Base-by-base conservation (phyloP, 2,797 vertebrate species). In the Sphaeramia orbicularis region DNA sequence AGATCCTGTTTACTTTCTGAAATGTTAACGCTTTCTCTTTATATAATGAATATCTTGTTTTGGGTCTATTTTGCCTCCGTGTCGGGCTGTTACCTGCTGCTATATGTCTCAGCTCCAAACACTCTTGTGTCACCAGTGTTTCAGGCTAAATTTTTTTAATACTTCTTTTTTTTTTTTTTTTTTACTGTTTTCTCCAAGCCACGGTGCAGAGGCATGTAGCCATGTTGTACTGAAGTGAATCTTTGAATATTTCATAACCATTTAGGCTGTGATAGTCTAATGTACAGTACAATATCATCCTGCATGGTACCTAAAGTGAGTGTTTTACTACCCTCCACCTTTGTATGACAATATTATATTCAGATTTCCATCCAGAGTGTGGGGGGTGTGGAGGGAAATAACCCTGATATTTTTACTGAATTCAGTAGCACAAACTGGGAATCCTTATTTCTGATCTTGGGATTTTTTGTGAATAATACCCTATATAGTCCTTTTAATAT, bases 371-470 rank as follows among this genome's bases (percentile, higher is more conserved):
- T 67, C 54, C 52, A 48, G 27, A 37, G 43, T 30, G 57, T 27
- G 42, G 63, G 27, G 40, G 16, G 35, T 8, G 24, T 49, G 40
- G 48, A 43, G 58, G 42, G 53, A 60, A 65, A 53, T 18, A 40
- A 55, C 15, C 15, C 43, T 2, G 14, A 64, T 69, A 53, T 69
- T 78, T 85, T 73, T 76, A 72, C 53, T 14, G 44, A 72, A 71
- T 74, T 85, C 71, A 71, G 80, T 84, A 84, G 87, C 89, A 93
- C 92, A 92, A 91, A 77, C 61, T 66, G 71, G 66, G 55, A 80
- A 51, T 74, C 47, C 50, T 79, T 57, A 35, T 73, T 69, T 61
- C 42, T 72, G 43, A 44, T 76, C 43, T 69, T 63, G n/a, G 24
- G 49, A 50, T 43, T 35, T 71, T 50, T 58, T 43, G 41, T 74